Conservation (phyloP, 2,113 vertebrate species). For the Mugil cephalus region DNA sequence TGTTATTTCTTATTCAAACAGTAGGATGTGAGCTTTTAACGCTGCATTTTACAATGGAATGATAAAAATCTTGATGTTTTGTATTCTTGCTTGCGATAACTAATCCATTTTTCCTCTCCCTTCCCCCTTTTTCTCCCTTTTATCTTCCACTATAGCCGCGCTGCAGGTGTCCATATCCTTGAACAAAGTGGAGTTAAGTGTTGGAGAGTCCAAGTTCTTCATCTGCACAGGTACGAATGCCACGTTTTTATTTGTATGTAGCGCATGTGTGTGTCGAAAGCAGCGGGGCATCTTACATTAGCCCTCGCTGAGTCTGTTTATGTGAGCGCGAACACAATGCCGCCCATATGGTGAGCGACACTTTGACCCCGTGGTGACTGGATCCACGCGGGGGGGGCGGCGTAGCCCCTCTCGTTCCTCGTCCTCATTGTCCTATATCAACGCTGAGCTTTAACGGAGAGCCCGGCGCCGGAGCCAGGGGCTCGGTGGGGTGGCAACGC, state of each 20-base stretch:
- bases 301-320: constrained; percentile 5
- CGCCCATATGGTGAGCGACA: constrained; percentile 55
- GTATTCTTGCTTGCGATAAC: constrained; percentile 2
- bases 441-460: constrained; percentile 11
- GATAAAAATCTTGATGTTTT: constrained; percentile 14
- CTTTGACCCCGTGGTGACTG: constrained; percentile 14
- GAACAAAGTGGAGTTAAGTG: constrained; percentile 97
- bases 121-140: not conserved
- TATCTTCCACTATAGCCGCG: constrained; percentile 83
- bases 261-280: constrained; percentile 18
- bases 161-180: constrained; percentile 98
- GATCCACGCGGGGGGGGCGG: not conserved
- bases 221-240: constrained; percentile 92
- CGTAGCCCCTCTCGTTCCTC: not conserved
- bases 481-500: constrained; percentile 51
- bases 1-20: constrained; percentile 5
- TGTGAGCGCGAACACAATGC: constrained; percentile 4
- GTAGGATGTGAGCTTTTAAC: too few species aligned
- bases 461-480: constrained; percentile 31
- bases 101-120: not conserved
- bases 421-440: constrained; percentile 44
- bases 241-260: constrained; percentile 4
- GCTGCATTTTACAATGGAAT: too few species aligned
- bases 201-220: constrained; percentile 99
- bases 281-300: constrained; percentile 8